A percentile compares a stretch with the other conserved stretches of the same genome.
phyloP scores from a whole-genome alignment of 2,797 vertebrate species.

The Chelidonichthys spinosus region DNA sequence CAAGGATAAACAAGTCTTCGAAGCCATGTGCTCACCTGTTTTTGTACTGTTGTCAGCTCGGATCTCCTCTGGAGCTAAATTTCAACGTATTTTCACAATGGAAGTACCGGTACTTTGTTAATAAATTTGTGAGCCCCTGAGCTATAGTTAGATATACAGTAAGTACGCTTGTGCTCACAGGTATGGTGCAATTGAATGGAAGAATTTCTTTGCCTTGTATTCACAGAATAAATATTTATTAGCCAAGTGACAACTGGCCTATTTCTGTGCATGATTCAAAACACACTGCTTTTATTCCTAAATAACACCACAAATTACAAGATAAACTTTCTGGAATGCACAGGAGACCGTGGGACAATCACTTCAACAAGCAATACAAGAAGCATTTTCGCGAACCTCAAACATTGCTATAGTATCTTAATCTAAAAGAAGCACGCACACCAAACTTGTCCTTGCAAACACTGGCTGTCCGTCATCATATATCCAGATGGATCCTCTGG shows the following conservation, averaged over 20 bases:
- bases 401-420: not conserved
- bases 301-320: conserved; percentile 18
- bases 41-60: not conserved
- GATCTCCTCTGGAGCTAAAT: not conserved
- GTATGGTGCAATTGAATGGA: not conserved
- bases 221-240: conserved; percentile 58
- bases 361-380: conserved; percentile 33
- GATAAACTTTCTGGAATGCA: conserved; percentile 37
- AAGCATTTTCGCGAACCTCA: conserved; percentile 11
- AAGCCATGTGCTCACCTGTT: not conserved
- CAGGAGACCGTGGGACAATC: conserved; percentile 20
- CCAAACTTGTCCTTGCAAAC: not conserved
- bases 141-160: not conserved
- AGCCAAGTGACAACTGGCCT: conserved; percentile 21
- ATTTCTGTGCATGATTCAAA: conserved; percentile 19
- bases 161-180: not conserved
- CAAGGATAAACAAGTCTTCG: not conserved
- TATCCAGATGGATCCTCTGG: conserved; percentile 83
- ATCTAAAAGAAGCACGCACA: conserved; percentile 12
- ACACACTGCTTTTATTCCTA: conserved; percentile 5
- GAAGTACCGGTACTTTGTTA: not conserved
- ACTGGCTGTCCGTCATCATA: conserved; percentile 37
- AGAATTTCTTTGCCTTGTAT: conserved; percentile 19
- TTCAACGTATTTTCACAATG: not conserved
- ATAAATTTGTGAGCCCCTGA: not conserved